Evolutionary conservation across 2,888 invertebrate genomes (phyloP), one percentile per base, ranked within the genome.

Genomic region (Plebejus melissa): DNA sequence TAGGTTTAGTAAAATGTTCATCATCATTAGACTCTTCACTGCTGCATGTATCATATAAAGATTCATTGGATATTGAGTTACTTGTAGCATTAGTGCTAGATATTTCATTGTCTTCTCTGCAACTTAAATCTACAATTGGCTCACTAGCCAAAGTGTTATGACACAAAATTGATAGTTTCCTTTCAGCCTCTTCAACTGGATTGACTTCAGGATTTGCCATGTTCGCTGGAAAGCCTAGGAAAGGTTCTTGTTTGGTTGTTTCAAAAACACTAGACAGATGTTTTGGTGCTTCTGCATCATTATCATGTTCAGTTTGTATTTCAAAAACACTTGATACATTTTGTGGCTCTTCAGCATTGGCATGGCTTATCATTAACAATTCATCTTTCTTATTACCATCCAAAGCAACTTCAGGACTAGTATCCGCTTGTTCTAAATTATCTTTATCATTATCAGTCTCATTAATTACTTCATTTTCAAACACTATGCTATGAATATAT

Each of bases 31-130:
- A 75, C 79, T 83, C 81, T 16, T 87, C 87, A 84, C 87, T 89
- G 77, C 85, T 82, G 79, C 91, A 92, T 76, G 90, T 90, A 77
- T 90, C 87, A 87, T 91, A 92, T 71, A 84, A 78, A 54, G 90
- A 90, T 80, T 84, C 82, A 78, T 79, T 83, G 78, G 81, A 69
- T 69, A 16, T 76, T 7, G 69, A 74, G 54, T 41, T 69, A 70
- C 57, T 74, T 36, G 32, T 74, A 9, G 70, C 75, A 79, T 65
- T 76, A 60, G 36, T 41, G 74, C 50, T 58, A 32, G 69, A 74
- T 69, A 60, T 76, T 72, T n/a, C 7, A 60, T 69, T 71, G 57
- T 70, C 41, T 71, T 74, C 50, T 41, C 71, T 54, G 9, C 65
- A 36, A 54, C 36, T 57, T 50, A 71, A 71, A 46, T 46, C 60